phyloP scores from a whole-genome alignment of 1,140 invertebrate genomes.

The Camponotus pennsylvanicus region DNA sequence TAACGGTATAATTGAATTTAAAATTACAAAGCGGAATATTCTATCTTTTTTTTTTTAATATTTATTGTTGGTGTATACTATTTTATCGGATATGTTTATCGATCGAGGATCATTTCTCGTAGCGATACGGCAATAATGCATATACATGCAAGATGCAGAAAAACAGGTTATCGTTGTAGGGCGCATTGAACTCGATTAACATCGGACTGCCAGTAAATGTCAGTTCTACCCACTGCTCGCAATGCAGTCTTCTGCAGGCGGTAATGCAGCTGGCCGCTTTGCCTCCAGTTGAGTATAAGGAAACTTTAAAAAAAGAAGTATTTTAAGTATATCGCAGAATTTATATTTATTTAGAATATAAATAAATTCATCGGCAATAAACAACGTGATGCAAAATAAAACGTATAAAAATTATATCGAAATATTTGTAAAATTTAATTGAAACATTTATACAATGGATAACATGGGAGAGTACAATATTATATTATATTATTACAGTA shows the following conservation, averaged over 20 bases:
- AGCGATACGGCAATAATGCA: constrained; percentile 18
- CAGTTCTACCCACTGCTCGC: constrained; percentile 74
- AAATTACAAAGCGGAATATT: background rate
- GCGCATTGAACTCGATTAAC: constrained; percentile 72
- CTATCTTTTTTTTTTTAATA: background rate
- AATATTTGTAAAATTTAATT: no score
- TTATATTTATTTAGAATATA: background rate
- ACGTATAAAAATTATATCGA: background rate
- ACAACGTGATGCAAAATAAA: background rate
- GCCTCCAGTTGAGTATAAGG: constrained; percentile 53
- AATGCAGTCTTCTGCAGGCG: constrained; percentile 75
- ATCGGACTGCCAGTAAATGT: constrained; percentile 55
- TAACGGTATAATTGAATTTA: constrained; percentile 18
- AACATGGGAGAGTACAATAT: no score
- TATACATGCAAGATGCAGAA: constrained; percentile 48
- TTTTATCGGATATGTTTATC: constrained; percentile 48
- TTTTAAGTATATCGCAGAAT: background rate
- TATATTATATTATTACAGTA: no score
- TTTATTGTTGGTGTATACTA: background rate
- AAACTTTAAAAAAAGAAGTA: background rate
- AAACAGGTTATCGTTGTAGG: constrained; percentile 68
- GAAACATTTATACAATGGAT: no score
- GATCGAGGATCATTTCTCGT: constrained; percentile 45
- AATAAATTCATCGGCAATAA: background rate
- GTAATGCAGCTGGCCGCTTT: constrained; percentile 79